Percentiles rank a stretch among this genome's conserved stretches.
phyloP scores from a whole-genome alignment of 1,140 invertebrate genomes.

The Apis dorsata region DNA sequence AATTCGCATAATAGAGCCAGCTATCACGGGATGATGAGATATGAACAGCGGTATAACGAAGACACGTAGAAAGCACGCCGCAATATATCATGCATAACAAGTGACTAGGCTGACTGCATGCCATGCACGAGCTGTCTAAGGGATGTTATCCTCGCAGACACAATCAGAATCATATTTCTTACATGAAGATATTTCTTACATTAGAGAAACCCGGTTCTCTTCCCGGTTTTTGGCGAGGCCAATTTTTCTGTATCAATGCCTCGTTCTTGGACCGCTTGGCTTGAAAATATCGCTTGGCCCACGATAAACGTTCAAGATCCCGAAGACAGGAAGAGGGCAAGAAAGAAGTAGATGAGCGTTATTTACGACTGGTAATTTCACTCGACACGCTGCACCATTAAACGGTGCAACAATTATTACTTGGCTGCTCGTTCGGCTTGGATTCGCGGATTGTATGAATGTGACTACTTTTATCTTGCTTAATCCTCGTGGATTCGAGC shows the following conservation, averaged over 20 bases:
- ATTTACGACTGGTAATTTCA: background rate
- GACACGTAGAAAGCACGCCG: constrained; percentile 67
- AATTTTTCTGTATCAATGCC: constrained; percentile 39
- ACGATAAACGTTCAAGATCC: background rate
- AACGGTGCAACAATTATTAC: constrained; percentile 8
- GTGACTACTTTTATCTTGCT: constrained; percentile 5
- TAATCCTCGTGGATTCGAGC: background rate
- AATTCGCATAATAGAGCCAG: constrained; percentile 60
- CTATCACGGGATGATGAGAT: constrained; percentile 60
- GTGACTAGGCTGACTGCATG: constrained; percentile 62
- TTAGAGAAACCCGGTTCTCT: constrained; percentile 33
- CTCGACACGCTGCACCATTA: background rate
- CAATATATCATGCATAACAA: constrained; percentile 70
- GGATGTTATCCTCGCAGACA: constrained; percentile 59
- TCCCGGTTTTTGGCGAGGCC: background rate
- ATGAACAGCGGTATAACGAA: constrained; percentile 64
- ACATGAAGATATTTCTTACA: constrained; percentile 7
- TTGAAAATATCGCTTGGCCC: background rate
- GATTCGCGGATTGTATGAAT: too few species aligned
- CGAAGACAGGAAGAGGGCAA: background rate
- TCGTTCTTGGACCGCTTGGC: background rate
- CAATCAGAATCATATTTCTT: constrained; percentile 67
- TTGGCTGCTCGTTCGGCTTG: background rate
- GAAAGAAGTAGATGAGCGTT: background rate
- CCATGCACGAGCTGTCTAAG: constrained; percentile 61